Percentiles rank a stretch among this genome's conserved stretches.
Conservation (phyloP, 1,140 invertebrate genomes). For the Chionoecetes opilio region DNA sequence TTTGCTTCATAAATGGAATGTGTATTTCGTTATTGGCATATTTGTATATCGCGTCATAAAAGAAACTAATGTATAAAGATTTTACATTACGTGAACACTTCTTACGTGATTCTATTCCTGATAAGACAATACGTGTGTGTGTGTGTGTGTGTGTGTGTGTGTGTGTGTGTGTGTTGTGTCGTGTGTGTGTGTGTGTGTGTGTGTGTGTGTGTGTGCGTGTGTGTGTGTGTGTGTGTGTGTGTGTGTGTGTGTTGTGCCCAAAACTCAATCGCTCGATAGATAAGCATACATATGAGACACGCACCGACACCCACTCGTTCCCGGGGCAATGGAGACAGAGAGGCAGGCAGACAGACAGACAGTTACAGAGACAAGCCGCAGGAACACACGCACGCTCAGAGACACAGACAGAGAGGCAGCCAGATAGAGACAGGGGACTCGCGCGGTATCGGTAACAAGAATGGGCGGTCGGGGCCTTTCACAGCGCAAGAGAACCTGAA, state of each 20-base stretch:
- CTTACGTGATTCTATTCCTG: too few species aligned
- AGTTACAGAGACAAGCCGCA: constrained; percentile 2
- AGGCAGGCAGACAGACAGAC: neutral
- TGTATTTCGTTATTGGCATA: neutral
- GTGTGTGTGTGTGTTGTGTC: too few species aligned
- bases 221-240: too few species aligned
- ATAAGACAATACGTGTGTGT: too few species aligned
- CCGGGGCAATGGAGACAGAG: neutral
- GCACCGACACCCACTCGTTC: neutral
- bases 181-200: too few species aligned
- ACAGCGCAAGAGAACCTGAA: constrained; percentile 16
- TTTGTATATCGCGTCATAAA: neutral
- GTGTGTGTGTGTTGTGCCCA: too few species aligned
- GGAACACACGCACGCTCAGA: neutral
- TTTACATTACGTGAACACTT: too few species aligned
- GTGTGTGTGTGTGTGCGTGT: too few species aligned
- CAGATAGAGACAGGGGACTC: neutral
- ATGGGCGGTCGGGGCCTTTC: neutral
- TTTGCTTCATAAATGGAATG: neutral
- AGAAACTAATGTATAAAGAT: too few species aligned
- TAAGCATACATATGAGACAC: too few species aligned
- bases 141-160: too few species aligned
- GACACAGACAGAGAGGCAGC: neutral
- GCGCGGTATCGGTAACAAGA: constrained; percentile 15
- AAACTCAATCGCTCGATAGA: too few species aligned